Evolutionary conservation across 2,888 invertebrate species (phyloP).

Genomic region (Acanthosepion pharaonis): DNA sequence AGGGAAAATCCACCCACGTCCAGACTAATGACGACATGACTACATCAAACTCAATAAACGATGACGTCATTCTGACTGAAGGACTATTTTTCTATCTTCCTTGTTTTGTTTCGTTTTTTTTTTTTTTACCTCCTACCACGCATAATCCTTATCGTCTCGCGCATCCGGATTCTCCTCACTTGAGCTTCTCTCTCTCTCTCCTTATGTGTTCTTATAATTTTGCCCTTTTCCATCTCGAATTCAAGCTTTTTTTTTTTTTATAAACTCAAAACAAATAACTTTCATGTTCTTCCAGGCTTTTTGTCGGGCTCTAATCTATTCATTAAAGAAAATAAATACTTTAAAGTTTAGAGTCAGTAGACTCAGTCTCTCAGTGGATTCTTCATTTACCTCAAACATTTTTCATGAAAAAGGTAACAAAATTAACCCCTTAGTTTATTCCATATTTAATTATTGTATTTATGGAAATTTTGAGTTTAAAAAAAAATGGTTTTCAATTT

Average conservation of each 20-base stretch:
- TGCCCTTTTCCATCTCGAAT: background rate
- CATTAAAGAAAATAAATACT: too few species aligned
- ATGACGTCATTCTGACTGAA: conserved; percentile 33
- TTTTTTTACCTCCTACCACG: background rate
- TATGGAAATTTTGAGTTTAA: background rate
- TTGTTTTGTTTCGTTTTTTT: background rate
- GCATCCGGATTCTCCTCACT: background rate
- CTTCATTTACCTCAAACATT: too few species aligned
- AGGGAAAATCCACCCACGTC: conserved; percentile 15
- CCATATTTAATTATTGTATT: background rate
- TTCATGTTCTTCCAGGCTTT: background rate
- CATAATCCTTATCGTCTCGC: background rate
- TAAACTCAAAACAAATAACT: background rate
- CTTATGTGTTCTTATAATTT: too few species aligned
- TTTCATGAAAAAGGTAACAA: too few species aligned
- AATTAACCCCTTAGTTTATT: too few species aligned
- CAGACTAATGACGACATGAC: conserved; percentile 18
- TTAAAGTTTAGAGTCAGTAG: too few species aligned
- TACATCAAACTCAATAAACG: conserved; percentile 47
- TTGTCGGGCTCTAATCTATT: background rate
- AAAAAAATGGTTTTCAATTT: background rate
- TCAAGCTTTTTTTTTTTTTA: background rate
- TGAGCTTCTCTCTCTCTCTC: background rate
- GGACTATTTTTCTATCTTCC: background rate
- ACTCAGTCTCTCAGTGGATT: too few species aligned